Base-by-base conservation (phyloP, 1,140 invertebrate species). In the Drosophila erecta region DNA sequence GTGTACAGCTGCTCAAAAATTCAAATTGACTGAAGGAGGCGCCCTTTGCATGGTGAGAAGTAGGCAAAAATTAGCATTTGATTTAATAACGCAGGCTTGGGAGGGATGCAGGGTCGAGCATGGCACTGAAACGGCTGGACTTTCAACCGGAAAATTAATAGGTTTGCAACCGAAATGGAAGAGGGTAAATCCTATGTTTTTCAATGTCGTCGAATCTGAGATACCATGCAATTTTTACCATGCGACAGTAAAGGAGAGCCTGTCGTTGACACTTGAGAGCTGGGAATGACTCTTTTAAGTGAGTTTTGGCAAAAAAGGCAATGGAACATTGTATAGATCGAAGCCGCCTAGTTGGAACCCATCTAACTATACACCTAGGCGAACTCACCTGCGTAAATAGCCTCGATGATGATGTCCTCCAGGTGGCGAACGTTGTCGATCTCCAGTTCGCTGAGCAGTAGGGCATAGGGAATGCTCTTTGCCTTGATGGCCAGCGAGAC, bases 401-500 rank as follows among this genome's bases (percentile, higher is more conserved):
- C 98, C 94, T 99, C 98, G 83, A 99, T 99, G 56, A 99, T 99
- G 46, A 99, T 94, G 94, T 99, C 98, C 93, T 99, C 98, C 53
- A 99, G 93, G 92, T 98, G 97, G 73, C 98, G 94, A 12, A 99
- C 96, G 94, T 98, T 98, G 79, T 96, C 96, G 61, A 99, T 96
- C 89, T 97, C 97, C 41, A 99, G 93, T 93, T 99, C 97, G 92
- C 96, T 94, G 14, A 98, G 92, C 17, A 99, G 92, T 27, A 95
- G 94, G 61, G 95, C 95, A 90, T 99, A 99, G 1, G 97, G 97
- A 80, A 99, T 98, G 92, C 97, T 97, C 93, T 98, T 98, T 40
- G 95, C 95, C 91, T 97, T 96, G 38, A 97, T 98, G 22, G 98
- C 98, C 66, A 99, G 92, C 8, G 97, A 97, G n/a, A 98, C 97